Evolutionary conservation across 2,888 invertebrate genomes (phyloP), one percentile per base, ranked within the genome.

Genomic region (Sepiola atlantica): DNA sequence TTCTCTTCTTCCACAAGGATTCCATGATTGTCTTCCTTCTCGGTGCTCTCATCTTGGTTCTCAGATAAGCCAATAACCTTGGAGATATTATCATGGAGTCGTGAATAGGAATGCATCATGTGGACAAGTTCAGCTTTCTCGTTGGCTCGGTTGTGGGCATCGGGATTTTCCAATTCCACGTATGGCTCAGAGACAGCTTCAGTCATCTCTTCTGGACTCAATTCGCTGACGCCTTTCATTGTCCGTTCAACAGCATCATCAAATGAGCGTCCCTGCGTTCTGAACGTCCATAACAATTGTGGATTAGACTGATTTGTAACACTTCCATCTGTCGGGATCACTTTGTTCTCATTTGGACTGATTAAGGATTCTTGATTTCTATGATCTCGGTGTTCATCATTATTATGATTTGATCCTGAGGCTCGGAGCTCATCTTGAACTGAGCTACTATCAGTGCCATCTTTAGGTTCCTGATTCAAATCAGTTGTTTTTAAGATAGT

Each of bases 31-130:
- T 94, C 91, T 45, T 91, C 93, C 55, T 91, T 94, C 54, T 55
- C 35, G 55, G 92, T 92, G 91, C 32, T 90, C 90, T 93, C 92
- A 91, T 91, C 28, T 12, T 32, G n/a, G 91, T 32, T 61, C 91
- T 93, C 92, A 94, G 91, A 18, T 24, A 55, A 32, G 32, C 94
- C 94, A 93, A 94, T 91, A 20, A 54, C 91, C 14, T 94, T 90
- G 54, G 55, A 45, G 32, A 57, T 90, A 55, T 55, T 90, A 8
- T 35, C 55, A 45, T 12, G 45, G 28, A 3, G 45, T n/a, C 24
- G 21, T 21, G 90, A 95, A 94, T 96, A 96, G 45, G 95, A 95
- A 95, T 96, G 96, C 96, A 96, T 96, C 96, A 96, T 95, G 91
- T 96, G 94, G 90, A 96, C 95, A 91, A 95, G 95, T 94, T 96